Conservation (phyloP, 2,113 vertebrate species). For the Grantiella picta region DNA sequence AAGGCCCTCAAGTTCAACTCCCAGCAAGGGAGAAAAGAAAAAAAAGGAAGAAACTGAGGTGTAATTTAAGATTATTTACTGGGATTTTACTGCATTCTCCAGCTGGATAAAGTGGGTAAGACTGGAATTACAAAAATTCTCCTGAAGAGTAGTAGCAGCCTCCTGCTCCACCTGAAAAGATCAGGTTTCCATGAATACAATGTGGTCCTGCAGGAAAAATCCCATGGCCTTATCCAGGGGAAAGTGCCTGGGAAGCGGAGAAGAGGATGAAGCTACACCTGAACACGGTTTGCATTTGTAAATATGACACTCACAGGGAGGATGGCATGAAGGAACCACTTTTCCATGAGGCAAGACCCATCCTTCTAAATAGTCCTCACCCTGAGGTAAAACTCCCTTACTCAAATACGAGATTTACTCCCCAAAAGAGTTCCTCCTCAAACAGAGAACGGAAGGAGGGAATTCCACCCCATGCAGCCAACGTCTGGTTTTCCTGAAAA, state of each 20-base stretch:
- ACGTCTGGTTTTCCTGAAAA: not conserved
- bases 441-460: not conserved
- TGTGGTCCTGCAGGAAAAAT: not conserved
- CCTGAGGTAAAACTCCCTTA: not conserved
- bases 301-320: rapidly evolving
- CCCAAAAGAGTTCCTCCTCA: not conserved
- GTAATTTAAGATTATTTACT: not conserved
- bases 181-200: not conserved
- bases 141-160: not conserved
- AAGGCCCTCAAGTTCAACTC: not conserved
- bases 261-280: not conserved
- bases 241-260: not conserved
- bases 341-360: not conserved
- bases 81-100: not conserved
- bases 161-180: not conserved
- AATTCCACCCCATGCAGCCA: not conserved
- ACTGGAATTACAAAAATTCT: not conserved
- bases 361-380: not conserved
- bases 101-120: not conserved
- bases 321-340: not conserved
- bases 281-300: not conserved
- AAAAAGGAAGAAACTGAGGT: not conserved
- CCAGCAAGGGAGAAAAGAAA: no score
- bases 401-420: rapidly evolving
- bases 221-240: rapidly evolving